phyloP scores from a whole-genome alignment of 2,888 invertebrate genomes.

The Scelioninae gen. 2 region DNA sequence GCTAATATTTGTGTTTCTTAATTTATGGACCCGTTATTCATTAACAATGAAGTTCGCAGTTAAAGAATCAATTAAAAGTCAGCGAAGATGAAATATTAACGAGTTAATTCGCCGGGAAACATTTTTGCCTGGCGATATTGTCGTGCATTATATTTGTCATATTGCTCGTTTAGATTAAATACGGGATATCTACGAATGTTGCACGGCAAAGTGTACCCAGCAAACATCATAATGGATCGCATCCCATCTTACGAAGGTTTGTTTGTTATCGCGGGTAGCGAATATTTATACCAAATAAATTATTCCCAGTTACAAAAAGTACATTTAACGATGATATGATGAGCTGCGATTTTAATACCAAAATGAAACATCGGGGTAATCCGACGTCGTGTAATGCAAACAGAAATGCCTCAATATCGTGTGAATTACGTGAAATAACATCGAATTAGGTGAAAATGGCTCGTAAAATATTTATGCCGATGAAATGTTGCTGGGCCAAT shows the following conservation, averaged over 20 bases:
- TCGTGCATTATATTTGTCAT: conserved; percentile 46
- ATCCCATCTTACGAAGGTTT: conserved; percentile 39
- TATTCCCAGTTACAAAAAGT: conserved; percentile 48
- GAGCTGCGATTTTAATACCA: conserved; percentile 49
- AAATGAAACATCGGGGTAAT: conserved; percentile 51
- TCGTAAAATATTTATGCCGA: conserved; percentile 38
- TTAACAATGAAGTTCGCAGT: background rate
- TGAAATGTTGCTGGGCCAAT: conserved; percentile 45
- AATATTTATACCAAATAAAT: conserved; percentile 55
- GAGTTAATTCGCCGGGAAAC: conserved; percentile 37
- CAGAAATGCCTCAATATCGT: conserved; percentile 20
- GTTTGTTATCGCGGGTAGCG: conserved; percentile 46
- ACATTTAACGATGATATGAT: conserved; percentile 45
- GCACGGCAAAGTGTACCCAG: conserved; percentile 46
- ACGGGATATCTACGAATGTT: conserved; percentile 43
- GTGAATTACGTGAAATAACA: conserved; percentile 49
- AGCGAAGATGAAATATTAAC: conserved; percentile 21
- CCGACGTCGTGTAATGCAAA: conserved; percentile 42
- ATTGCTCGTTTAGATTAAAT: conserved; percentile 55
- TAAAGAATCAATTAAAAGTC: conserved; percentile 7
- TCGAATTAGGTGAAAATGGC: conserved; percentile 40
- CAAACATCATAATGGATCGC: conserved; percentile 58
- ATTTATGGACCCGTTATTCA: too few species aligned
- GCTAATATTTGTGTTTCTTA: too few species aligned
- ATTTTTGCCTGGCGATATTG: conserved; percentile 29